phyloP scores from a whole-genome alignment of 2,113 vertebrate species.

The Chrysochloris asiatica region DNA sequence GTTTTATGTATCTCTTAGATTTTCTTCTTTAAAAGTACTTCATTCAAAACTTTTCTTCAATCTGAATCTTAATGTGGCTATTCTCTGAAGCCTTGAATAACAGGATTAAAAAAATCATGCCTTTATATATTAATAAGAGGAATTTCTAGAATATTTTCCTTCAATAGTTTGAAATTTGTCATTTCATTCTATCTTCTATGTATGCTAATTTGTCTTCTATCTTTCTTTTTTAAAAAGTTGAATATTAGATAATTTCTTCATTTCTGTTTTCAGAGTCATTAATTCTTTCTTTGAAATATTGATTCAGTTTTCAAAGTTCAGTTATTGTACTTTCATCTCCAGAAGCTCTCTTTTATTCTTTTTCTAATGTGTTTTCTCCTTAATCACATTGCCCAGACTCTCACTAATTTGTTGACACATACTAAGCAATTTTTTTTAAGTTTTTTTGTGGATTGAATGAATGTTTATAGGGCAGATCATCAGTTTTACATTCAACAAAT shows the following conservation, averaged over 20 bases:
- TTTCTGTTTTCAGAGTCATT: not conserved
- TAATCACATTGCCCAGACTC: not conserved
- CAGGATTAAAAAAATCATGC: not conserved
- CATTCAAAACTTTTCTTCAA: not conserved
- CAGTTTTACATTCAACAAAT: no score
- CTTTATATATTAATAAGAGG: not conserved
- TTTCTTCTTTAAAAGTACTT: constrained; percentile 15
- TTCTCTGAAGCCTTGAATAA: not conserved
- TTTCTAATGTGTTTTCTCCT: not conserved
- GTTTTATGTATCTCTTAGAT: not conserved
- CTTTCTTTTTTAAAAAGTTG: not conserved
- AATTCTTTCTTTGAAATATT: not conserved
- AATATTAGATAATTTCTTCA: constrained; percentile 40
- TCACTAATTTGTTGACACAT: not conserved
- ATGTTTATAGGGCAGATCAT: no score
- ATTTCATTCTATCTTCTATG: not conserved
- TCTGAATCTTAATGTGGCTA: not conserved
- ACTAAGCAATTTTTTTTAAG: constrained; percentile 8
- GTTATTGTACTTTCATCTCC: not conserved
- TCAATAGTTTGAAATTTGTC: not conserved
- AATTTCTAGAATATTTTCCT: not conserved
- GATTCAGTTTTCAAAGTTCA: not conserved
- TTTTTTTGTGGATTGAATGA: constrained; percentile 22
- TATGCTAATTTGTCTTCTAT: not conserved
- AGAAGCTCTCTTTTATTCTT: constrained; percentile 41